A percentile compares a stretch with the other conserved stretches of the same genome.
These are phyloP conservation scores for Melanotaenia parkinsoni DNA, from an alignment of 2,797 vertebrate species.

Conservation along the genomic window DNA sequence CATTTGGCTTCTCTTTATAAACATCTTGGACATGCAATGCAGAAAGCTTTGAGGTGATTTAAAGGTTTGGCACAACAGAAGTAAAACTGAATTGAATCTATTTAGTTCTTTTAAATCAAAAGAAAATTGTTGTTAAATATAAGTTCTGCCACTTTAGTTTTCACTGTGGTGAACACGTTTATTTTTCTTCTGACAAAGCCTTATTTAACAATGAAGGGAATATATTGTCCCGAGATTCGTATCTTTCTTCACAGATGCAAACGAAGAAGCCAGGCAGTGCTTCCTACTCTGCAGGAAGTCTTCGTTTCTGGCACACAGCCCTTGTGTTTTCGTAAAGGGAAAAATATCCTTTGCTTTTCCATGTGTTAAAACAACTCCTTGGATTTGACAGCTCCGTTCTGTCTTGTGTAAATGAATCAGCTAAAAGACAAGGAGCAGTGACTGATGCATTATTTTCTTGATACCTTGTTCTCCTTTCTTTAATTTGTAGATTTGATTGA, in stretches of 20 bases:
- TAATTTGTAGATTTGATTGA: conserved; percentile 38
- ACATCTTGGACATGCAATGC: background rate
- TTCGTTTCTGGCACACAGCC: conserved; percentile 14
- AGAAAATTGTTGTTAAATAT: background rate
- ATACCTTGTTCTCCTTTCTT: conserved; percentile 5
- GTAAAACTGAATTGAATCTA: too few species aligned
- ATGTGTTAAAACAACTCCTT: background rate
- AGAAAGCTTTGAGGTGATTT: background rate
- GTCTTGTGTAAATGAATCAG: background rate
- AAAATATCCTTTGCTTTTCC: background rate
- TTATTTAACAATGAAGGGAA: too few species aligned
- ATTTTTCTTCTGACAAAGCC: too few species aligned
- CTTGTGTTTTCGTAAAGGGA: background rate
- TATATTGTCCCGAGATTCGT: too few species aligned
- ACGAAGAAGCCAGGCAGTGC: background rate
- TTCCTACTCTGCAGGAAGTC: background rate
- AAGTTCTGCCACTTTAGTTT: background rate
- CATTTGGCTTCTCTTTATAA: background rate
- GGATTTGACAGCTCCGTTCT: background rate
- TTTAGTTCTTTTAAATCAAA: background rate
- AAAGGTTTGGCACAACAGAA: background rate
- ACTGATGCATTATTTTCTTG: background rate
- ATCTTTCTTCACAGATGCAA: too few species aligned
- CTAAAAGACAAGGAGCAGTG: background rate
- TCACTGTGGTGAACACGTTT: background rate